Percentiles rank a stretch among this genome's conserved stretches.
These are phyloP conservation scores for Lysandra bellargus DNA, from an alignment of 2,888 invertebrate species.

Conservation along the genomic window DNA sequence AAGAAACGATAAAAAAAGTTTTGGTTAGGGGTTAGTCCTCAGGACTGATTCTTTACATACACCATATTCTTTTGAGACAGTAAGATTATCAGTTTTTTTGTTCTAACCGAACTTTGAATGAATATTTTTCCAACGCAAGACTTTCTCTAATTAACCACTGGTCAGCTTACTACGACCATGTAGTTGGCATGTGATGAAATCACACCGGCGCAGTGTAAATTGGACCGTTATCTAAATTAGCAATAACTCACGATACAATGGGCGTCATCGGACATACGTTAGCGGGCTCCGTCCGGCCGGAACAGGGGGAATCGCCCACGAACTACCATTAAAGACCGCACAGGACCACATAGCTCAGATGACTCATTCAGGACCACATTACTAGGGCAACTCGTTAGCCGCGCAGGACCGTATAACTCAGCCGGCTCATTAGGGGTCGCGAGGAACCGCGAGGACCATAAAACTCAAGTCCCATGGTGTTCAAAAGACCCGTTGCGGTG, in stretches of 20 bases:
- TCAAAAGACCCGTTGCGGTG: conserved; percentile 5
- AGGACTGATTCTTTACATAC: too few species aligned
- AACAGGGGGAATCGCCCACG: conserved; percentile 10
- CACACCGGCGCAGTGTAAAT: neutral
- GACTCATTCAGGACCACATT: neutral
- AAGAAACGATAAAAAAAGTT: too few species aligned
- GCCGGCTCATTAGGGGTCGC: conserved; percentile 9
- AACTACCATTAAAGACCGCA: conserved; percentile 2
- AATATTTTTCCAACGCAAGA: neutral
- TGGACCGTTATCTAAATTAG: conserved; percentile 18
- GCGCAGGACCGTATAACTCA: conserved; percentile 6
- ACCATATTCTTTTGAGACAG: too few species aligned
- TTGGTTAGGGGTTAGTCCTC: too few species aligned
- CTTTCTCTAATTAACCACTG: too few species aligned
- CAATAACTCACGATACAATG: conserved; percentile 27
- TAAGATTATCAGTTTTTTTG: neutral
- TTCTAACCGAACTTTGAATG: neutral
- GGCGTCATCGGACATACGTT: conserved; percentile 25
- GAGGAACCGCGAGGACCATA: conserved; percentile 16
- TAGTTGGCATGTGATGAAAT: neutral
- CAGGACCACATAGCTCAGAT: neutral
- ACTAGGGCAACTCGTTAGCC: neutral
- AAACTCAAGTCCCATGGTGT: conserved; percentile 14
- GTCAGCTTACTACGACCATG: neutral
- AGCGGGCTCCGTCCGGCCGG: conserved; percentile 17